A percentile compares a stretch with the other conserved stretches of the same genome.
phyloP scores from a whole-genome alignment of 1,140 invertebrate genomes.

The Copidosoma floridanum region DNA sequence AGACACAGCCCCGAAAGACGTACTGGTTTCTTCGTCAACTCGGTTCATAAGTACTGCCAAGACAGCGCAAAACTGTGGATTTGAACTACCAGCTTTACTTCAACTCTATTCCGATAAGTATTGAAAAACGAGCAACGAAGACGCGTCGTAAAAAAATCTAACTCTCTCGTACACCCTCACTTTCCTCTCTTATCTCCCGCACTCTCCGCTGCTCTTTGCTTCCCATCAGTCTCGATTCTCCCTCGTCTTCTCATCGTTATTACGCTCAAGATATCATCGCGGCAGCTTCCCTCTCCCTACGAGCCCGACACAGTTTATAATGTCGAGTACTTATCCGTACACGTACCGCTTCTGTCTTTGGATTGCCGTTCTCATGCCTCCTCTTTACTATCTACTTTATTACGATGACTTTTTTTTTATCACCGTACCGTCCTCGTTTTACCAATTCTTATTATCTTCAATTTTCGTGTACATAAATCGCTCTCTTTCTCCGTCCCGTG shows the following conservation, averaged over 20 bases:
- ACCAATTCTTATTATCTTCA: slow-evolving; percentile 9
- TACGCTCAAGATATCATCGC: not conserved
- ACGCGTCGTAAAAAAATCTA: too few species aligned
- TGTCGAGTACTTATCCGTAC: not conserved
- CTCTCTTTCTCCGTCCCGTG: too few species aligned
- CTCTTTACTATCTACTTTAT: slow-evolving; percentile 1
- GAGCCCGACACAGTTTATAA: too few species aligned
- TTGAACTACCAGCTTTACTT: too few species aligned
- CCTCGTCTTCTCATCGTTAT: not conserved
- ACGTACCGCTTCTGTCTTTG: not conserved
- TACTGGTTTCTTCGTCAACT: too few species aligned
- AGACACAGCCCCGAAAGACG: too few species aligned
- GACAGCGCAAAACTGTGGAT: too few species aligned
- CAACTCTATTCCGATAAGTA: too few species aligned
- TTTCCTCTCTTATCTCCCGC: not conserved
- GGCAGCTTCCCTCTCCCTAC: slow-evolving; percentile 5
- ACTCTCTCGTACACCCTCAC: not conserved
- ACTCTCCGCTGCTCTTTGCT: not conserved
- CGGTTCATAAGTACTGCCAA: too few species aligned
- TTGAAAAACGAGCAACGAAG: too few species aligned
- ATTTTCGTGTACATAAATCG: not conserved
- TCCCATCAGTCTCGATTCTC: not conserved
- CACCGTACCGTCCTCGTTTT: slow-evolving; percentile 12
- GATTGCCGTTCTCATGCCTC: not conserved
- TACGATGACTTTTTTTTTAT: too few species aligned